A percentile compares a stretch with the other conserved stretches of the same genome.
Evolutionary conservation across 2,888 invertebrate species (phyloP).

Genomic region (Drosophila greeni): DNA sequence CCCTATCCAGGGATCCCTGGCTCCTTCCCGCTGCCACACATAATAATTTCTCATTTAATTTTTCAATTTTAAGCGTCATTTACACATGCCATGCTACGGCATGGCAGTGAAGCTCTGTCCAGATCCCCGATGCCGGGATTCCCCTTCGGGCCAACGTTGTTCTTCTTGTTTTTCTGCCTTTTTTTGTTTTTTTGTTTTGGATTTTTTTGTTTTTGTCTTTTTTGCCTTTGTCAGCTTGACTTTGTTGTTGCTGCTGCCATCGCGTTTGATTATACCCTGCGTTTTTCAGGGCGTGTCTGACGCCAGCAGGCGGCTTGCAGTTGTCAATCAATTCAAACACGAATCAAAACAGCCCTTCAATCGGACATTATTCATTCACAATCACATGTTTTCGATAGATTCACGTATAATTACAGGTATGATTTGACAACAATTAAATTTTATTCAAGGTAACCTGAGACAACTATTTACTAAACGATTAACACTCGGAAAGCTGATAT

Average conservation of each 20-base stretch:
- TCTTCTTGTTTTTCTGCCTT: conserved; percentile 2
- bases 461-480: no score
- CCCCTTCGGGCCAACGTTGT: conserved; percentile 31
- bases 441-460: neutral
- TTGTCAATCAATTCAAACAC: conserved; percentile 24
- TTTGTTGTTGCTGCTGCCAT: conserved; percentile 43
- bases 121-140: conserved; percentile 48
- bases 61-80: conserved; percentile 76
- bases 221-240: conserved; percentile 42
- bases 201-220: neutral
- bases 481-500: neutral
- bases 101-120: conserved; percentile 67
- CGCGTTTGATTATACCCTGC: conserved; percentile 41
- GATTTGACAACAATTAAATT: neutral
- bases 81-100: conserved; percentile 73
- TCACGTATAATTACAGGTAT: neutral
- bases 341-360: conserved; percentile 14
- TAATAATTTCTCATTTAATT: conserved; percentile 76
- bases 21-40: conserved; percentile 60
- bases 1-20: conserved; percentile 28
- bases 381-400: neutral
- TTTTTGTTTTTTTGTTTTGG: conserved; percentile 1
- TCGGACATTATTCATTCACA: conserved; percentile 3
- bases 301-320: conserved; percentile 12
- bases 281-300: neutral